These are phyloP conservation scores for Sebastes kiyomatsui DNA, from an alignment of 2,797 vertebrate species.

Conservation along the genomic window DNA sequence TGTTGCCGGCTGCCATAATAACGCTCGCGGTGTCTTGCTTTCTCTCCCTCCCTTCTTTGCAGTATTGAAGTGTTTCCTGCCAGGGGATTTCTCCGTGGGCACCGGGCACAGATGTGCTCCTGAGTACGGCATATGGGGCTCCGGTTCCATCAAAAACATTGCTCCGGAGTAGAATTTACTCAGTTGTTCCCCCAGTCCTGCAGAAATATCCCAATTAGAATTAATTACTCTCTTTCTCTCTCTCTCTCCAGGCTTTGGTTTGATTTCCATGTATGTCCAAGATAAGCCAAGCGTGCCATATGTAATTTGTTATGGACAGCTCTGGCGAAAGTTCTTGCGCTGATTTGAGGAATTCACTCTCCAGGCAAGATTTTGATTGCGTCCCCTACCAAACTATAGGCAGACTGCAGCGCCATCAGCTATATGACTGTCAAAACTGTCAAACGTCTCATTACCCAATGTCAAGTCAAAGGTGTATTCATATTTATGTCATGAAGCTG, in stretches of 20 bases:
- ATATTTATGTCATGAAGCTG: conserved; percentile 72
- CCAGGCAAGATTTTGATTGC: conserved; percentile 55
- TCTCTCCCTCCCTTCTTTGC: conserved; percentile 34
- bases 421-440: conserved; percentile 70
- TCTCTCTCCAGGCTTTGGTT: conserved; percentile 25
- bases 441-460: conserved; percentile 73
- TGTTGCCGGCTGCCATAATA: conserved; percentile 71
- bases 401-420: conserved; percentile 55
- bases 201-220: conserved; percentile 74
- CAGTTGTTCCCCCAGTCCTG: conserved; percentile 32
- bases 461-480: conserved; percentile 74
- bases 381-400: conserved; percentile 54
- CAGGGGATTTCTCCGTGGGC: conserved; percentile 61
- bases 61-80: conserved; percentile 54
- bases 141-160: conserved; percentile 63
- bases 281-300: neutral
- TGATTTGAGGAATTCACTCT: conserved; percentile 33
- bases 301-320: conserved; percentile 30
- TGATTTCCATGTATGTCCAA: conserved; percentile 36
- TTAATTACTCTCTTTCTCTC: conserved; percentile 61
- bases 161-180: conserved; percentile 52
- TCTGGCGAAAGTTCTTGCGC: conserved; percentile 32
- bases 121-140: conserved; percentile 70
- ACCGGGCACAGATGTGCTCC: conserved; percentile 75
- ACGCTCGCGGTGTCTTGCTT: conserved; percentile 45